Evolutionary conservation across 1,140 invertebrate genomes (phyloP), one percentile per base, ranked within the genome.

Genomic region (Drosophila azteca): DNA sequence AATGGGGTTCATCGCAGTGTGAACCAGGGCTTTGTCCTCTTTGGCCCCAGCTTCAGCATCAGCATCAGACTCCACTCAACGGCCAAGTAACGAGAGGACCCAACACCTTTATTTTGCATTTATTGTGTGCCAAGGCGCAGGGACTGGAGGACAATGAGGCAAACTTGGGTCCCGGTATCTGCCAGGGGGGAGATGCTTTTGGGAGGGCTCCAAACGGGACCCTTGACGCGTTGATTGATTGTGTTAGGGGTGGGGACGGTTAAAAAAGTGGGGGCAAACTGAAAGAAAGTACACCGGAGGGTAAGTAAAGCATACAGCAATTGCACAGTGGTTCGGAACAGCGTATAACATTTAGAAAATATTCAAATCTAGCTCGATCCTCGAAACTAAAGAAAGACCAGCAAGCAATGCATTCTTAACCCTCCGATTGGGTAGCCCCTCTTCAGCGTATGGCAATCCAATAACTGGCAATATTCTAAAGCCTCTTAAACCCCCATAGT

Each of bases 31-130:
- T 70, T 85, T 85, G 74, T 82, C 78, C 66, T 39, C 11, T 79
- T 29, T 57, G 45, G 74, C 60, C 71, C 11, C 35, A 13, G 35
- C 35, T 39, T 39, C 35, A 24, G 24, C 24, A 0, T 24, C 35
- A 11, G 35, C 35, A 13, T 39, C 35, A 39, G 35, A 39, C 35
- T 39, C 9, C 64, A 76, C 77, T 79, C 35, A 62, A 70, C 51
- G 64, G 50, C 58, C 54, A 65, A 45, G 70, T 76, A 67, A 68
- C 57, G 43, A 75, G 60, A 45, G 57, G 31, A 26, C 59, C 70
- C 52, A 87, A 85, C 75, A 87, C 82, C 82, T 85, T 84, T 85
- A 70, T 76, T 85, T 85, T 85, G 82, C 82, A 85, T 85, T 85
- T 81, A 66, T 62, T 80, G 81, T 60, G 61, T 59, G 57, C 50